A percentile compares a stretch with the other conserved stretches of the same genome.
Evolutionary conservation across 2,797 vertebrate species (phyloP).

Genomic region (Neoniphon sammara): DNA sequence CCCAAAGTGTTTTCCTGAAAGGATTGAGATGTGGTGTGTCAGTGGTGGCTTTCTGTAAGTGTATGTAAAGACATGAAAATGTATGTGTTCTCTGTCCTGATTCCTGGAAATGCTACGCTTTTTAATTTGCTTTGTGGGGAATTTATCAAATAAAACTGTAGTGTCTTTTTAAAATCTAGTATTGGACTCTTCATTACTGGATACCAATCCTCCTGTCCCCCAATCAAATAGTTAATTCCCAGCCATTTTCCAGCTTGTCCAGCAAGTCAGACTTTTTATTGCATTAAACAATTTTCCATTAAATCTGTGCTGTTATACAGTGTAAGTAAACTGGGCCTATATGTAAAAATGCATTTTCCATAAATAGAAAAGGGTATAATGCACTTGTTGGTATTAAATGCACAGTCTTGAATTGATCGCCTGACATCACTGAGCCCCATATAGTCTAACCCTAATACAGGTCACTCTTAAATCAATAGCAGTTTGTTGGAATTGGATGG

Average conservation of each 20-base stretch:
- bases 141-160: conserved; percentile 81
- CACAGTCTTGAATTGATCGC: neutral
- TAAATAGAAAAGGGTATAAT: neutral
- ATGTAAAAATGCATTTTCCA: no score
- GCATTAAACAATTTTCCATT: neutral
- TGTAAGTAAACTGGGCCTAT: no score
- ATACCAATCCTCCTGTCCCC: no score
- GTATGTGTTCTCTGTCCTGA: conserved; percentile 50
- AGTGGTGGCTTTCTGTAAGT: conserved; percentile 67
- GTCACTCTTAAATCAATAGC: neutral
- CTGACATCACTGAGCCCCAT: no score
- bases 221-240: neutral
- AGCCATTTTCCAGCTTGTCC: neutral
- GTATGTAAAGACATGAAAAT: conserved; percentile 66
- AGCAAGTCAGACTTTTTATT: neutral
- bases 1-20: conserved; percentile 45
- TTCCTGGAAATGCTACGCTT: conserved; percentile 63
- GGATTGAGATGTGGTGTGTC: conserved; percentile 59
- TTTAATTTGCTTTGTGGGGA: conserved; percentile 75
- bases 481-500: neutral
- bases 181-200: conserved; percentile 10
- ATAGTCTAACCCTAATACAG: no score
- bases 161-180: conserved; percentile 66
- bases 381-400: neutral
- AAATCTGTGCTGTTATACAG: no score